Evolutionary conservation across 2,888 invertebrate genomes (phyloP).

Genomic region (Drosophila suboccidentalis): DNA sequence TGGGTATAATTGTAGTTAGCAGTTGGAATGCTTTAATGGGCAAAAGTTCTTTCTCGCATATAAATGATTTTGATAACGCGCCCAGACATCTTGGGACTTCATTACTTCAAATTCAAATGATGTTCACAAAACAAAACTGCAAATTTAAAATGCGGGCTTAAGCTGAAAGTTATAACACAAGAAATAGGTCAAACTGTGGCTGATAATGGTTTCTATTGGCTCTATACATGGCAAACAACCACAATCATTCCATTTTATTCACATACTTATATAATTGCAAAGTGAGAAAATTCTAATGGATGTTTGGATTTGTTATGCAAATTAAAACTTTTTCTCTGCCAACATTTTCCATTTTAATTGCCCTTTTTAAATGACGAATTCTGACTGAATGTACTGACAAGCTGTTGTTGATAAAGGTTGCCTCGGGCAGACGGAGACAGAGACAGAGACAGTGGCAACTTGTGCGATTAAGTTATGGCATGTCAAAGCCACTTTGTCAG

Average conservation of each 20-base stretch:
- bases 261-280: conserved; percentile 2
- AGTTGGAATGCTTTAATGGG: background rate
- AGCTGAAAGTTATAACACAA: conserved; percentile 4
- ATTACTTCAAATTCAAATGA: conserved; percentile 62
- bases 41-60: conserved; percentile 25
- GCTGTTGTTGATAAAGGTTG: conserved; percentile 57
- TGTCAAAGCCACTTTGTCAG: conserved; percentile 57
- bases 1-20: conserved; percentile 1
- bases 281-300: conserved; percentile 14
- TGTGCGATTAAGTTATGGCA: conserved; percentile 55
- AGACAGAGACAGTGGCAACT: conserved; percentile 20
- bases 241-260: conserved; percentile 1
- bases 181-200: conserved; percentile 49
- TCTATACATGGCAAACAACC: conserved; percentile 23
- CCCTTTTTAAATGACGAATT: conserved; percentile 31
- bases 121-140: conserved; percentile 28
- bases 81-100: conserved; percentile 52
- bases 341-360: conserved; percentile 4
- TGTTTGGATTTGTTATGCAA: conserved; percentile 47
- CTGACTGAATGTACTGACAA: conserved; percentile 35
- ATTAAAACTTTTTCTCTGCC: conserved; percentile 29
- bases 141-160: conserved; percentile 14
- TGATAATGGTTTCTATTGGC: conserved; percentile 52
- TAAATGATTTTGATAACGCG: conserved; percentile 61
- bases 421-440: conserved; percentile 10